phyloP scores from a whole-genome alignment of 2,797 vertebrate genomes.

The Huso huso region DNA sequence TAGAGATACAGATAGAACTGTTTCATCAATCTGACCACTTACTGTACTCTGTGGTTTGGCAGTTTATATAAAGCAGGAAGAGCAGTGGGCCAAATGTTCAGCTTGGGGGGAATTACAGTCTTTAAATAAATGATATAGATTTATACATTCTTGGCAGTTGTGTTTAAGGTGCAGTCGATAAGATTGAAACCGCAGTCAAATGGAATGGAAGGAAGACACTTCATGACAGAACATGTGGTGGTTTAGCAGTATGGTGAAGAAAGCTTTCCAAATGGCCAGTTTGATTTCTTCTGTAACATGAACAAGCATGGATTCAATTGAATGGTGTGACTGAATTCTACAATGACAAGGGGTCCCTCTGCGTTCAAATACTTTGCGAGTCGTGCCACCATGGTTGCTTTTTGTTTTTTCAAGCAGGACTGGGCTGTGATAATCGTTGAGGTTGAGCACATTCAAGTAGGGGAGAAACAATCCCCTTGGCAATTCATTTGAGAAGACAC shows the following conservation, averaged over 20 bases:
- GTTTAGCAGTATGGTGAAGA: slow-evolving; percentile 8
- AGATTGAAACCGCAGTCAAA: background rate
- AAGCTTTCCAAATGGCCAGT: background rate
- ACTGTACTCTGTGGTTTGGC: background rate
- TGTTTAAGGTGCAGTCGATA: background rate
- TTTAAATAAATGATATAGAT: slow-evolving; percentile 5
- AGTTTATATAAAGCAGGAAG: slow-evolving; percentile 4
- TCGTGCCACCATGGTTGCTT: too few species aligned
- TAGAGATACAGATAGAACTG: background rate
- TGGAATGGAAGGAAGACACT: background rate
- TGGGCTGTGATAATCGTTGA: too few species aligned
- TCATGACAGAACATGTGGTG: slow-evolving; percentile 10
- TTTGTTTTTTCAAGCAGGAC: too few species aligned
- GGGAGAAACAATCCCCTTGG: too few species aligned
- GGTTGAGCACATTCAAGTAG: too few species aligned
- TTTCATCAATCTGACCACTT: background rate
- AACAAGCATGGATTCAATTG: too few species aligned
- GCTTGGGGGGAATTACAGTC: background rate
- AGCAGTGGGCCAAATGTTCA: background rate
- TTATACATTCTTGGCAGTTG: slow-evolving; percentile 4
- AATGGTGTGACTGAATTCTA: too few species aligned
- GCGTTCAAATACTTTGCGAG: too few species aligned
- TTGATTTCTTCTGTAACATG: too few species aligned
- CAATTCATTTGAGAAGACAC: too few species aligned
- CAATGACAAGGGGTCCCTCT: too few species aligned